Base-by-base conservation (phyloP, 2,113 vertebrate species). In the Ceuthmochares aereus region DNA sequence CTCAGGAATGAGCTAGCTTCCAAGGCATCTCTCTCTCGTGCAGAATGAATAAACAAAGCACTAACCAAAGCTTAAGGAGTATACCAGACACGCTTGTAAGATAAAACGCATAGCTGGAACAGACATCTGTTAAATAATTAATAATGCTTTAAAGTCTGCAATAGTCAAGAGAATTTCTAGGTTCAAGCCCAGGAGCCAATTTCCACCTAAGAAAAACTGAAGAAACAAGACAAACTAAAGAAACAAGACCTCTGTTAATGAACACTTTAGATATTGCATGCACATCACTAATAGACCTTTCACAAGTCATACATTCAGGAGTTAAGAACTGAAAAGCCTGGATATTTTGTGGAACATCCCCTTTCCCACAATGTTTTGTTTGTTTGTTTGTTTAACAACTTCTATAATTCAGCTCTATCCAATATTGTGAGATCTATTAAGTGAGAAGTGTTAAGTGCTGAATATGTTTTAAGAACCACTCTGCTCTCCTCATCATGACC, bases 1-100 rank as follows among this genome's bases (percentile, higher is more conserved):
- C 30, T 51, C 0, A 0, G 7, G 30, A 93, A 40, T 6, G 1
- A 90, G 45, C 4, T 20, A 45, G 15, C 14, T 88, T 60, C 42
- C 75, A 81, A 51, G 20, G 14, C 14, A 77, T 21, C 8, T 59
- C 52, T 55, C 52, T 59, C 36, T 84, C n/a, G n/a, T 4, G 1
- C 14, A 45, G 7, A 66, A 64, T 2, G 4, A 82, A 70, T 20
- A 73, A 79, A 42, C 22, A 67, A 90, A 62, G 42, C 43, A 62
- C 45, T 42, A 83, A 66, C 1, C 34, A 75, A 93, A 91, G 36
- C 15, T 20, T 76, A 32, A 34, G 5, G 19, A 51, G 22, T 26
- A 1, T 15, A 58, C 43, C n/a, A 69, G 58, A 52, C 29, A 62
- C 60, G 54, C 3, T 42, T 45, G 17, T 76, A 73, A 66, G 9